A percentile compares a stretch with the other conserved stretches of the same genome.
These are phyloP conservation scores for Malurus melanocephalus DNA, from an alignment of 2,113 vertebrate genomes.

Conservation along the genomic window DNA sequence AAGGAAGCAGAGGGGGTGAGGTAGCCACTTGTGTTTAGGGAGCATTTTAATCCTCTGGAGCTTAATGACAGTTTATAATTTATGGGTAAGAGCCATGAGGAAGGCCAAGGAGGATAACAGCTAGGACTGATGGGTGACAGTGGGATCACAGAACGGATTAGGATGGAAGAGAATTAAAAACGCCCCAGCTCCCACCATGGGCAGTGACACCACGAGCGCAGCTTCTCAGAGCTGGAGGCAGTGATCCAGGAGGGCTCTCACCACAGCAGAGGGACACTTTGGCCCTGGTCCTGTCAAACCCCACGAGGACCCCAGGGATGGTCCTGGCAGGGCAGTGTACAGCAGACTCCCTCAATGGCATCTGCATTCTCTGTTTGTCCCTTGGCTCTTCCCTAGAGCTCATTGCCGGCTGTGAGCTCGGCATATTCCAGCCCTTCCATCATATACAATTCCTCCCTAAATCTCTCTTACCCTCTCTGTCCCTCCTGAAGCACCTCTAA, in stretches of 20 bases:
- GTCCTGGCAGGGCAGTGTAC: rapidly evolving
- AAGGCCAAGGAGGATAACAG: neutral
- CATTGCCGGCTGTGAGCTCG: neutral
- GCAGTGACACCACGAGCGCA: neutral
- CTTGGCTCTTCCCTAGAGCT: neutral
- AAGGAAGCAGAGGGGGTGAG: neutral
- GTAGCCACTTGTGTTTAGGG: neutral
- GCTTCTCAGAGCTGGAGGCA: too few species aligned
- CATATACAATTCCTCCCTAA: neutral
- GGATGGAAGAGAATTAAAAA: neutral
- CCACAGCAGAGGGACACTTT: neutral
- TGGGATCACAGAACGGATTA: neutral
- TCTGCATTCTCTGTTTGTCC: neutral
- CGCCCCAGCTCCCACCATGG: neutral
- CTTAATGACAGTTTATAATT: neutral
- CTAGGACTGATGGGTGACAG: neutral
- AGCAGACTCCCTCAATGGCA: rapidly evolving
- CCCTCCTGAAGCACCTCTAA: rapidly evolving
- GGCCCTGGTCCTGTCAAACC: neutral
- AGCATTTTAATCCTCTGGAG: neutral
- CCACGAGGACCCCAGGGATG: rapidly evolving
- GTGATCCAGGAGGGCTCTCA: neutral
- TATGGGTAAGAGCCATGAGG: neutral
- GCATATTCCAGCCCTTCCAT: rapidly evolving
- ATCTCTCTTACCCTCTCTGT: neutral